Conservation (phyloP, 2,888 invertebrate species). For the Conistra vaccinii region DNA sequence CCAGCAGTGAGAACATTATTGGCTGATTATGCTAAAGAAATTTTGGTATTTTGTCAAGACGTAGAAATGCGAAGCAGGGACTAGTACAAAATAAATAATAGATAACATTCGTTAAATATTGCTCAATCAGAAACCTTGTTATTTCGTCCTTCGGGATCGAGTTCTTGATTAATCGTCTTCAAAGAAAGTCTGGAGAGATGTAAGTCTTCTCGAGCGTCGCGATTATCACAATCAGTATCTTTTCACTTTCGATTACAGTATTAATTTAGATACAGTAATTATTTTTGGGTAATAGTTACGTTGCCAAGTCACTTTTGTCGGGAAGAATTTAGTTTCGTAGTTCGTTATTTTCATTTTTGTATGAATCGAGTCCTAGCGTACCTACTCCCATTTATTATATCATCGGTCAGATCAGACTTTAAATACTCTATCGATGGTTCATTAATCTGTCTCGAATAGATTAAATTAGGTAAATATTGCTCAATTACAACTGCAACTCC, state of each 20-base stretch:
- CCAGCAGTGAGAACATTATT: too few species aligned
- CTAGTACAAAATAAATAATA: slow-evolving; percentile 29
- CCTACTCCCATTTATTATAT: too few species aligned
- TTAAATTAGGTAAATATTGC: too few species aligned
- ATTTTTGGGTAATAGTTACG: slow-evolving; percentile 7
- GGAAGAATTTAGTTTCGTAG: too few species aligned
- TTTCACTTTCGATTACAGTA: slow-evolving; percentile 3
- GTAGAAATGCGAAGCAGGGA: neutral
- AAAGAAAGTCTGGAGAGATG: slow-evolving; percentile 9
- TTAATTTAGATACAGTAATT: slow-evolving; percentile 10
- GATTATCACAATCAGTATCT: slow-evolving; percentile 31
- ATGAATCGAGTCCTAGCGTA: too few species aligned
- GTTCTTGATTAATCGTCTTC: slow-evolving; percentile 38
- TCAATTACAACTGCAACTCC: too few species aligned
- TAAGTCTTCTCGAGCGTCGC: slow-evolving; percentile 10
- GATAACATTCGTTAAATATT: slow-evolving; percentile 27
- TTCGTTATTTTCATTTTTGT: too few species aligned
- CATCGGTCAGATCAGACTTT: too few species aligned
- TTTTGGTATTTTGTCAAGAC: neutral
- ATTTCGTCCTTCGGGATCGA: slow-evolving; percentile 20
- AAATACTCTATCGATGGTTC: too few species aligned
- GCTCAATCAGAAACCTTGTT: slow-evolving; percentile 34
- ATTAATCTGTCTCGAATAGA: too few species aligned
- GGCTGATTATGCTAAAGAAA: too few species aligned
- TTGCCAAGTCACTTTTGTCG: neutral